These are phyloP conservation scores for Trachelus troglodyta DNA, from an alignment of 2,888 invertebrate genomes.

Conservation along the genomic window DNA sequence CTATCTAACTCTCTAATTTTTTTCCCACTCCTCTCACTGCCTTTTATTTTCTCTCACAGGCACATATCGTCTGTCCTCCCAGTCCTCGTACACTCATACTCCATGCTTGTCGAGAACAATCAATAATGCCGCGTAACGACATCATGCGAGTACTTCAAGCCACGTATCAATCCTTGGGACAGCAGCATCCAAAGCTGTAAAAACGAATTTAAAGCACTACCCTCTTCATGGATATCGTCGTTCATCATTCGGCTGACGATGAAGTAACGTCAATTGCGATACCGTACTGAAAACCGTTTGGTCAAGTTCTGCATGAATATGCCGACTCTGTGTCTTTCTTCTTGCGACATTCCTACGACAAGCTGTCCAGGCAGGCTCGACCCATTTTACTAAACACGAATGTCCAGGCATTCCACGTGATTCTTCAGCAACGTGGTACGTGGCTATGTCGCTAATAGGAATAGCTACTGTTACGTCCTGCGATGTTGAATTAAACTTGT, in stretches of 20 bases:
- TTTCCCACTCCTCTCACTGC: not conserved
- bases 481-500: not conserved
- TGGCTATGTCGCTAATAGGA: not conserved
- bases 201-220: not conserved
- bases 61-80: not conserved
- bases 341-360: not conserved
- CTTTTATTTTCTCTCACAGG: slow-evolving; percentile 2
- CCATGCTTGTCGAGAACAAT: slow-evolving; percentile 28
- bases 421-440: not conserved
- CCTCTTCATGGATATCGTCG: not conserved
- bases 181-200: not conserved
- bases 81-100: not conserved
- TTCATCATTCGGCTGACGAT: not conserved
- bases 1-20: slow-evolving; percentile 1
- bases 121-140: slow-evolving; percentile 44
- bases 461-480: not conserved
- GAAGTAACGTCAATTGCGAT: not conserved
- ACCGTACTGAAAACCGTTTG: not conserved
- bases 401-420: not conserved
- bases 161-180: not conserved
- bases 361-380: not conserved
- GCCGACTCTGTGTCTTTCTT: not conserved
- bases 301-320: not conserved
- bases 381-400: not conserved
- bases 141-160: not conserved